phyloP scores from a whole-genome alignment of 1,140 invertebrate genomes.

The Drosophila pruinosa region DNA sequence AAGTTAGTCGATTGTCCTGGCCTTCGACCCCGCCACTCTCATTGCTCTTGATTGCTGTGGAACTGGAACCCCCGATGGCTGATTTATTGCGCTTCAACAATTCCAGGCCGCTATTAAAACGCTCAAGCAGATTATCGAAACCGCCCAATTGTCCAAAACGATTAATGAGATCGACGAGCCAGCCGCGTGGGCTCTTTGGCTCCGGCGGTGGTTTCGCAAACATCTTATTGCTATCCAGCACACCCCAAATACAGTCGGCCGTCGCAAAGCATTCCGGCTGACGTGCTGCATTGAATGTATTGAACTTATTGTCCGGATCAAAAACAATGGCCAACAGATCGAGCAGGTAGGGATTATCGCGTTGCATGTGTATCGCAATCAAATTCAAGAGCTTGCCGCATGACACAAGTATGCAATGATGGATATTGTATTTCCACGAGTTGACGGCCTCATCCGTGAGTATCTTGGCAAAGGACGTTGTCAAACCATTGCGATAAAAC shows the following conservation, averaged over 20 bases:
- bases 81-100: slow-evolving; percentile 78
- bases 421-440: slow-evolving; percentile 98
- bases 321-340: slow-evolving; percentile 96
- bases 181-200: slow-evolving; percentile 91
- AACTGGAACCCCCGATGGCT: slow-evolving; percentile 29
- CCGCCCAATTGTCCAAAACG: slow-evolving; percentile 94
- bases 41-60: slow-evolving; percentile 63
- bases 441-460: slow-evolving; percentile 99
- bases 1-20: slow-evolving; percentile 84
- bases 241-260: slow-evolving; percentile 83
- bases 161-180: slow-evolving; percentile 98
- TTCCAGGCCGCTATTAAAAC: slow-evolving; percentile 87
- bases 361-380: slow-evolving; percentile 93
- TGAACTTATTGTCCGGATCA: slow-evolving; percentile 97
- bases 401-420: slow-evolving; percentile 96
- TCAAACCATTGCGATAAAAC: slow-evolving; percentile 97
- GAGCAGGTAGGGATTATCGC: slow-evolving; percentile 96
- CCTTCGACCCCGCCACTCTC: slow-evolving; percentile 52
- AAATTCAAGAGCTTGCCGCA: slow-evolving; percentile 96
- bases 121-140: slow-evolving; percentile 93
- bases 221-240: slow-evolving; percentile 83
- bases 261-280: slow-evolving; percentile 90
- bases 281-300: slow-evolving; percentile 94
- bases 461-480: slow-evolving; percentile 98
- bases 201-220: slow-evolving; percentile 92